Evolutionary conservation across 2,888 invertebrate species (phyloP), one percentile per base, ranked within the genome.

Genomic region (Mylabris sibirica): DNA sequence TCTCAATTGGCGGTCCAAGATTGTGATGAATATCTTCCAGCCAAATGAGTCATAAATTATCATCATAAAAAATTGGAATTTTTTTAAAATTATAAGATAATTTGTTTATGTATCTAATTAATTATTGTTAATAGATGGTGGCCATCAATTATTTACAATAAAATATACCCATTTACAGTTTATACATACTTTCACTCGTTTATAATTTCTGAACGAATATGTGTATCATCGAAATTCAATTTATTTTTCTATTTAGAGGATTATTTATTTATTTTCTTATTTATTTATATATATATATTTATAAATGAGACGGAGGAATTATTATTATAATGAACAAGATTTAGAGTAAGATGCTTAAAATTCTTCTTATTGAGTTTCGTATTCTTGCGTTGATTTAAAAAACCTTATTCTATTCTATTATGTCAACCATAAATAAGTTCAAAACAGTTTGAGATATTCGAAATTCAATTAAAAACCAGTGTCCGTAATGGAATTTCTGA

Each of bases 1-100:
- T 66, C 57, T 74, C 72, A 74, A 72, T 71, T 72, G 71, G 72
- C 70, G 74, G 72, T 60, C 74, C 63, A 72, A 70, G 71, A 69
- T 71, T 57, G 24, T 57, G 14, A 53, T 57, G 14, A 53, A 67
- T 65, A 65, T 69, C 72, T 68, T 72, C 74, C 74, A 66, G 68
- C 71, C 71, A 70, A 72, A 65, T 71, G 72, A 74, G 14, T 17
- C 41, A 41, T 20, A 49, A 17, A 49, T 11, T 17, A 49, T 41
- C 9, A 8, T n/a, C 14, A 14, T n/a, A n/a, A 41, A 41, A 41
- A 41, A 14, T 14, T 0, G 14, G 14, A 41, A 41, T 41, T 14
- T 12, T 41, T 35, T 41, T 14, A 2, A 41, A 35, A 41, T 41
- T 14, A 41, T 4, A 5, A 4, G 41, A 41, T 41, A 41, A 41